Base-by-base conservation (phyloP, 2,113 vertebrate genomes). In the Protobothrops mucrosquamatus region DNA sequence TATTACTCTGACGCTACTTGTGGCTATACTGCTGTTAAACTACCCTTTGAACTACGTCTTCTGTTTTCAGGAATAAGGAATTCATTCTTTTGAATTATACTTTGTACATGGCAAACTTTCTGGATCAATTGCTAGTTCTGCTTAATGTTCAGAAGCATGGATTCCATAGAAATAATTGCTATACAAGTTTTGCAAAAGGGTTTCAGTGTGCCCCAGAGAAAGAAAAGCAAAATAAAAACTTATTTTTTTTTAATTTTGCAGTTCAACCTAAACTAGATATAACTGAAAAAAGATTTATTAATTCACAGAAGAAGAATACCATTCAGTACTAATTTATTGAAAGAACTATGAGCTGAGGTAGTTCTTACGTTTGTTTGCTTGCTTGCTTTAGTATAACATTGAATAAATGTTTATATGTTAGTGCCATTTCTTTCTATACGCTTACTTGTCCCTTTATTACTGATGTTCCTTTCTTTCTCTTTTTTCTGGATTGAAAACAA, bases 181-280 rank as follows among this genome's bases (percentile, higher is more conserved):
- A 94, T 93, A 93, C 29, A 61, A 92, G 92, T 94, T 96, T 96
- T 96, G 94, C 94, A 59, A 92, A 91, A 93, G 93, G 93, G 91
- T 97, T 93, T 95, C 94, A 96, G 97, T 87, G 18, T 51, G 56
- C 26, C 26, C 34, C 87, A 61, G n/a, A n/a, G 55, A 92, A n/a
- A 57, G 43, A 51, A 87, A 61, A 29, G 93, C n/a, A n/a, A 89
- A 86, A n/a, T 29, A 96, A 96, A 97, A 96, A 95, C 94, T 94
- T 46, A 46, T 46, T 46, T 46, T 97, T 97, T 97, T 96, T 93
- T 24, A 96, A 81, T 94, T 96, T 96, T 92, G 97, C 97, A 97
- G 97, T 97, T 97, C 56, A 87, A 97, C 94, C 97, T 95, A 88
- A 96, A 95, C 89, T 91, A 96, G 95, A 94, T 96, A 96, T 97